A percentile compares a stretch with the other conserved stretches of the same genome.
Evolutionary conservation across 2,113 vertebrate species (phyloP).

Genomic region (Echinops telfairi): DNA sequence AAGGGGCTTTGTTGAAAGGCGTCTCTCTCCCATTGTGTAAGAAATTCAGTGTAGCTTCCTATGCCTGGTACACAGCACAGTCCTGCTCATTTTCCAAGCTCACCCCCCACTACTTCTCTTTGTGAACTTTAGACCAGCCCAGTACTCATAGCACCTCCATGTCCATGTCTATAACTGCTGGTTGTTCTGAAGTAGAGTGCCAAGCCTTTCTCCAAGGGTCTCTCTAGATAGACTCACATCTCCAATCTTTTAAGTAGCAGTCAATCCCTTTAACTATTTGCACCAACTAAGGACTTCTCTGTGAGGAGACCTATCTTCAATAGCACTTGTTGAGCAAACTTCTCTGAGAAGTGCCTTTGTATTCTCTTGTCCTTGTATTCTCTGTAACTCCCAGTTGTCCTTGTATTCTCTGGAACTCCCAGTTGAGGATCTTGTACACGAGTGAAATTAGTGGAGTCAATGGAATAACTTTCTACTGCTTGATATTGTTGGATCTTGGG

Average conservation of each 20-base stretch:
- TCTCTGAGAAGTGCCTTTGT: not conserved
- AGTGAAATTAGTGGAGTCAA: not conserved
- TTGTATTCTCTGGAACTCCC: not conserved
- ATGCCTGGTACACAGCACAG: not conserved
- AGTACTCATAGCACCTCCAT: not conserved
- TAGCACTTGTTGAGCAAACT: not conserved
- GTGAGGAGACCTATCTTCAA: not conserved
- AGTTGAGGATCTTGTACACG: not conserved
- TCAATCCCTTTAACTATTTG: not conserved
- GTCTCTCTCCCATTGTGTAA: conserved; percentile 3
- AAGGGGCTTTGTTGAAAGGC: conserved; percentile 30
- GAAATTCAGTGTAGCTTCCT: not conserved
- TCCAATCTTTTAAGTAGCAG: not conserved
- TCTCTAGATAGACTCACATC: not conserved
- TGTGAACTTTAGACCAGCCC: not conserved
- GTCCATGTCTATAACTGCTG: not conserved
- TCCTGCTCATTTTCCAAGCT: not conserved
- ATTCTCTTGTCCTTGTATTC: no score
- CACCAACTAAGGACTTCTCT: not conserved
- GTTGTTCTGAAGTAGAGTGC: not conserved
- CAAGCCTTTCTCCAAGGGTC: not conserved
- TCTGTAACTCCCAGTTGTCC: not conserved
- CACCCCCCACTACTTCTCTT: not conserved
- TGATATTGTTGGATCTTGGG: not conserved
- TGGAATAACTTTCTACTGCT: not conserved